A percentile compares a stretch with the other conserved stretches of the same genome.
These are phyloP conservation scores for Hirtodrosophila histrioides DNA, from an alignment of 2,888 invertebrate species.

Conservation along the genomic window DNA sequence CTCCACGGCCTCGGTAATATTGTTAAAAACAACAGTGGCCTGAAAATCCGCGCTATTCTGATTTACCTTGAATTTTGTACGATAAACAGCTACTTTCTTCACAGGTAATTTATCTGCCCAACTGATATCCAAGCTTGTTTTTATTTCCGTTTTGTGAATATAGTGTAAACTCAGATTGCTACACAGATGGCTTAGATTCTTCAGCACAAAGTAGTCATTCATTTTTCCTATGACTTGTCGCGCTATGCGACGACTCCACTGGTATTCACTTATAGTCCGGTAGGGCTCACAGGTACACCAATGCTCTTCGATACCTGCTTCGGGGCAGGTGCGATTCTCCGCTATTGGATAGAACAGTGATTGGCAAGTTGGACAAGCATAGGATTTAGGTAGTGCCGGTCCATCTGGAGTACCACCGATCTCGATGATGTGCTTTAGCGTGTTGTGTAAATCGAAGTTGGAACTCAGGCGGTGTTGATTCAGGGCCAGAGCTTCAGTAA, in stretches of 20 bases:
- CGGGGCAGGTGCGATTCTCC: slow-evolving; percentile 87
- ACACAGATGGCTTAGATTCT: slow-evolving; percentile 49
- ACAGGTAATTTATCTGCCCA: background rate
- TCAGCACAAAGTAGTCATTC: slow-evolving; percentile 53
- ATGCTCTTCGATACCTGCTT: slow-evolving; percentile 87
- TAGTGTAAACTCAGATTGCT: slow-evolving; percentile 32
- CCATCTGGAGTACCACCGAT: slow-evolving; percentile 84
- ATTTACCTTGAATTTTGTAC: slow-evolving; percentile 86
- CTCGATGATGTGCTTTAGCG: slow-evolving; percentile 87
- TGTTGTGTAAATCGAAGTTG: slow-evolving; percentile 90
- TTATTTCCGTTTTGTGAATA: slow-evolving; percentile 43
- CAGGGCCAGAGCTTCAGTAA: slow-evolving; percentile 85
- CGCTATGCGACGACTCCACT: slow-evolving; percentile 71
- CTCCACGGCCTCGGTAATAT: slow-evolving; percentile 80
- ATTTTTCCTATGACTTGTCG: slow-evolving; percentile 46
- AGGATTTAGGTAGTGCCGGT: slow-evolving; percentile 73
- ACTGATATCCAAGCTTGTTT: background rate
- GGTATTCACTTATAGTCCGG: slow-evolving; percentile 81
- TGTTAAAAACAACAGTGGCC: slow-evolving; percentile 86
- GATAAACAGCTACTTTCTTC: slow-evolving; percentile 40
- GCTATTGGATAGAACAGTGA: slow-evolving; percentile 87
- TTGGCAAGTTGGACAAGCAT: slow-evolving; percentile 87
- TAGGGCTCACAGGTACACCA: slow-evolving; percentile 89
- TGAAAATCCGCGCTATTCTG: slow-evolving; percentile 89
- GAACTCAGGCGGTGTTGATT: slow-evolving; percentile 88